Percentiles rank a stretch among this genome's conserved stretches.
Evolutionary conservation across 2,113 vertebrate species (phyloP).

Genomic region (Labrus mixtus): DNA sequence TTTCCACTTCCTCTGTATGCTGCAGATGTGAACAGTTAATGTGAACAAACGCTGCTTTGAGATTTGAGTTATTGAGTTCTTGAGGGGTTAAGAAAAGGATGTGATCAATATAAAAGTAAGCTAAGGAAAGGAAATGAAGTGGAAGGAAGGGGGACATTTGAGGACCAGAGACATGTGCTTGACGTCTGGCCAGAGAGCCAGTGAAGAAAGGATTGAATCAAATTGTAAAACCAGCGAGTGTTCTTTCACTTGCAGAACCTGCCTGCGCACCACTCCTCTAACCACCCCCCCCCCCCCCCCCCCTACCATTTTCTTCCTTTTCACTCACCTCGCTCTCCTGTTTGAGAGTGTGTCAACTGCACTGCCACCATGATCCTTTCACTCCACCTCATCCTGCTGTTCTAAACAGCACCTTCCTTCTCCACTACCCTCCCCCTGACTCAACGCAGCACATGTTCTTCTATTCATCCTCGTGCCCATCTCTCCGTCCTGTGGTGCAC

Average conservation of each 20-base stretch:
- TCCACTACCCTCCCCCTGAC: neutral
- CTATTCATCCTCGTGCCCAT: conserved; percentile 21
- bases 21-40: no score
- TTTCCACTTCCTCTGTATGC: no score
- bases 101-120: neutral
- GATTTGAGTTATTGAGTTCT: no score
- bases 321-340: neutral
- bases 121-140: neutral
- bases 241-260: conserved; percentile 20
- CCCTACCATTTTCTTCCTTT: neutral
- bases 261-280: neutral
- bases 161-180: neutral
- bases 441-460: conserved; percentile 46
- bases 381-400: conserved; percentile 30
- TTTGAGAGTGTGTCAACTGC: neutral
- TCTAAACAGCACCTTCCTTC: neutral
- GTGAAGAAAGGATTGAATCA: conserved; percentile 17
- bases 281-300: neutral
- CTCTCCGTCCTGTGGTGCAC: conserved; percentile 19
- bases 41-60: neutral
- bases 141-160: neutral
- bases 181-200: neutral
- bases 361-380: conserved; percentile 30
- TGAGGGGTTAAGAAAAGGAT: neutral
- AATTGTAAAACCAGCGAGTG: conserved; percentile 4